phyloP scores from a whole-genome alignment of 2,113 vertebrate species.

The Danio rerio region DNA sequence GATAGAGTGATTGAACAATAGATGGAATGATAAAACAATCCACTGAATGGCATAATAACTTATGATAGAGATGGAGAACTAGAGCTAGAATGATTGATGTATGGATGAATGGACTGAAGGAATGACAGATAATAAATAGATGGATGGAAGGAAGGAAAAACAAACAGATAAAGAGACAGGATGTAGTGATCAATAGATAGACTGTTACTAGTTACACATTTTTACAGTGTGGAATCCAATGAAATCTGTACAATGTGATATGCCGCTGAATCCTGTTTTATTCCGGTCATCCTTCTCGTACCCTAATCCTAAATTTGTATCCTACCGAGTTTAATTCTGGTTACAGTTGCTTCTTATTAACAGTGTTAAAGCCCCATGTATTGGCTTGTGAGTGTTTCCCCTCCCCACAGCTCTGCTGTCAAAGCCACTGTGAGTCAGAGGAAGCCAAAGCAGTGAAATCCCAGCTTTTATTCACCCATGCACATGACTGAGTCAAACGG shows the following conservation, averaged over 20 bases:
- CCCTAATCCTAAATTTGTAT: not conserved
- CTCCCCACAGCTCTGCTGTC: slow-evolving; percentile 15
- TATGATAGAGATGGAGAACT: no score
- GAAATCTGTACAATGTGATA: not conserved
- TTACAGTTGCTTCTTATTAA: not conserved
- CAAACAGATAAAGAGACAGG: no score
- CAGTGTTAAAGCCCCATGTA: slow-evolving; percentile 30
- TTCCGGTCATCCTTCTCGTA: not conserved
- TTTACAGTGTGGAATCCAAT: no score
- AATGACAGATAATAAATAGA: no score
- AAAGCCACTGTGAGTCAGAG: slow-evolving; percentile 29
- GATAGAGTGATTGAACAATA: no score
- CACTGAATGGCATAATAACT: no score
- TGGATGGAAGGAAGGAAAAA: no score
- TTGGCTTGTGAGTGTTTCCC: not conserved
- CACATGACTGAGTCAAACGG: slow-evolving; percentile 46
- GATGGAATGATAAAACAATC: no score
- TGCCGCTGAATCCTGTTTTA: not conserved
- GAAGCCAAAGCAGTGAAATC: slow-evolving; percentile 34
- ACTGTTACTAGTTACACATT: no score
- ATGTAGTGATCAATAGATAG: no score
- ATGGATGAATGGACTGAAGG: no score
- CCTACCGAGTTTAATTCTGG: not conserved
- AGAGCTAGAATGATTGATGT: no score
- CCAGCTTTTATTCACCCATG: slow-evolving; percentile 39